Conservation (phyloP, 2,888 invertebrate genomes). For the Aleiodes alternator region DNA sequence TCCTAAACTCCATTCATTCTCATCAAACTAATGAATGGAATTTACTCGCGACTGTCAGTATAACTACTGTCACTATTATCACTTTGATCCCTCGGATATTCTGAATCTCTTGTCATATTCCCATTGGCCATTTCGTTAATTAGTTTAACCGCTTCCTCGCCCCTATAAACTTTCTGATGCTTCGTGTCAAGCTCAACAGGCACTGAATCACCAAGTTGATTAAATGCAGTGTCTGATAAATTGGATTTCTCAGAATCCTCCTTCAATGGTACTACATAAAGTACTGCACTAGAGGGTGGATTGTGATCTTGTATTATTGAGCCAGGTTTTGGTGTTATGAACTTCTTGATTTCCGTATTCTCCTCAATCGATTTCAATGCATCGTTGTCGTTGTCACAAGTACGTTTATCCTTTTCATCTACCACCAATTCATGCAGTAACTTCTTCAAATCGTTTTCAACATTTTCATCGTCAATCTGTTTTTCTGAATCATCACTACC, state of each 20-base stretch:
- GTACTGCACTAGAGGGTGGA: conserved; percentile 53
- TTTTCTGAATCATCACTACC: conserved; percentile 28
- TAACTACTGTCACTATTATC: conserved; percentile 18
- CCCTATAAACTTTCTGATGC: conserved; percentile 59
- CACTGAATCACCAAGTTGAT: conserved; percentile 62
- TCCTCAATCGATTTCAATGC: conserved; percentile 2
- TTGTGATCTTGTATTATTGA: conserved; percentile 62
- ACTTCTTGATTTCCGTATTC: conserved; percentile 30
- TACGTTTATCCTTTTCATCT: conserved; percentile 44
- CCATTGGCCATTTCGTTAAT: conserved; percentile 42
- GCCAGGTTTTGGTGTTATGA: conserved; percentile 62
- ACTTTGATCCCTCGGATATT: not conserved
- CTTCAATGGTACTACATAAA: conserved; percentile 61
- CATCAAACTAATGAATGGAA: not conserved
- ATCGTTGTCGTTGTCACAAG: conserved; percentile 44
- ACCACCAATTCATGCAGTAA: conserved; percentile 60
- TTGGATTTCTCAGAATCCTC: conserved; percentile 59
- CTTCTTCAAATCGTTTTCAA: conserved; percentile 56
- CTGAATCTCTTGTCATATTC: conserved; percentile 35
- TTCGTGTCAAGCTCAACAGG: conserved; percentile 61
- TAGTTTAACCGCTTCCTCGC: conserved; percentile 56
- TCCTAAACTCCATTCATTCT: not conserved
- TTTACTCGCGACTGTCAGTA: not conserved
- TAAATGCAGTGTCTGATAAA: conserved; percentile 65
- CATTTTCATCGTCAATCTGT: conserved; percentile 25